Conservation (phyloP, 2,113 vertebrate species). For the Pristiophorus japonicus region DNA sequence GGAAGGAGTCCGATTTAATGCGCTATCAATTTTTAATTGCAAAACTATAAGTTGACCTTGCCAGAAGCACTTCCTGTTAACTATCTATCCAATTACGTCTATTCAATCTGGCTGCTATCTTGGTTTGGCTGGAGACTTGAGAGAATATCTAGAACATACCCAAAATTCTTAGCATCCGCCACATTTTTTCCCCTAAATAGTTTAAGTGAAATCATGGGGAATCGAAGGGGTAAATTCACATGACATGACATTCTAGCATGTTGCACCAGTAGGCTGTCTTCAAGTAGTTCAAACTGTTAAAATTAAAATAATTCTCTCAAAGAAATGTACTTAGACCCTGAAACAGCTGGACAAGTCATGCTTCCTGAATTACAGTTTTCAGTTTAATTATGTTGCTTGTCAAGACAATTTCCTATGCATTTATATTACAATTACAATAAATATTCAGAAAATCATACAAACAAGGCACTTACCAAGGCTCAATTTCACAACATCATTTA, state of each 20-base stretch:
- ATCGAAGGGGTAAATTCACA: background rate
- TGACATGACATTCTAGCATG: background rate
- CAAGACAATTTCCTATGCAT: background rate
- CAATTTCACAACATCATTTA: slow-evolving; percentile 61
- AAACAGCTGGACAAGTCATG: background rate
- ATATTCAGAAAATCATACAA: background rate
- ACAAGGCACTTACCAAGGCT: slow-evolving; percentile 51
- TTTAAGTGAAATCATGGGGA: background rate
- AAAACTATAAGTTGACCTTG: background rate
- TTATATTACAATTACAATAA: background rate
- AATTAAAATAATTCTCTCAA: background rate
- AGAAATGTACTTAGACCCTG: background rate
- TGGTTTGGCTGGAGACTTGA: too few species aligned
- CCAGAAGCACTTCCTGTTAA: too few species aligned
- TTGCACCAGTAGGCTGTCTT: background rate
- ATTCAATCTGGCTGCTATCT: too few species aligned
- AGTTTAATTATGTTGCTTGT: background rate
- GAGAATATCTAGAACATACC: too few species aligned
- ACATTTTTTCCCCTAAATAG: background rate
- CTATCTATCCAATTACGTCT: too few species aligned
- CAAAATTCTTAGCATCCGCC: too few species aligned
- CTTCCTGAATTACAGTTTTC: background rate
- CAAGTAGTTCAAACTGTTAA: background rate
- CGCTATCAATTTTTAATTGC: background rate
- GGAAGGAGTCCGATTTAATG: too few species aligned